Evolutionary conservation across 2,113 vertebrate genomes (phyloP), one percentile per base, ranked within the genome.

Genomic region (Cettia cetti): DNA sequence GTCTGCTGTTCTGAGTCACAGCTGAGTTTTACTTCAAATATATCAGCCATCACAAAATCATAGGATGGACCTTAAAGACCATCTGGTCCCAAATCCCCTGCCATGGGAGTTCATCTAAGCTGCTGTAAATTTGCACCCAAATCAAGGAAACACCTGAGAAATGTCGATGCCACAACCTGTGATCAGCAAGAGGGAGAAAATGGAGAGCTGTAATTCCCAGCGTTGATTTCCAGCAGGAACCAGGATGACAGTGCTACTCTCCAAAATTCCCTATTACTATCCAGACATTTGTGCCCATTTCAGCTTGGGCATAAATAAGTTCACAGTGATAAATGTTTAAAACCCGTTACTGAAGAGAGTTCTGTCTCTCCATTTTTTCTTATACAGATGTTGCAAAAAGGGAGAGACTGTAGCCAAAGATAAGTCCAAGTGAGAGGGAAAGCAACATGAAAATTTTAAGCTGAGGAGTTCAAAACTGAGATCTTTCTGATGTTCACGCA

Each of bases 1-100:
- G 23, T 31, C 35, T 45, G 50, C 31, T 63, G 26, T 18, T 88
- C 9, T 22, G 13, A 49, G 5, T n/a, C 17, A 69, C 21, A 70
- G 42, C 15, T 6, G 6, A 72, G 50, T 61, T 80, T 82, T 47
- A 52, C 14, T 42, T 65, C 33, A 82, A 75, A 37, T 5, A 2
- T 4, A 66, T 19, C n/a, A 84, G n/a, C 30, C 17, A 56, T 13
- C 27, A 30, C 5, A 54, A 61, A 24, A 47, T 54, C 40, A 40
- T 0, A 54, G n/a, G 78, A 70, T 30, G n/a, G n/a, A 70, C 24
- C 6, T 47, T 24, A 30, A 70, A 70, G 16, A 54, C 24, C 47
- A 40, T 6, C 39, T 17, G 30, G 5, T 9, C 11, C 23, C 63
- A 86, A 31, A 0, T 0, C 12, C 27, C 5, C 18, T 44, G 31